Conservation (phyloP, 2,797 vertebrate species). For the Coccyzus lansbergi region DNA sequence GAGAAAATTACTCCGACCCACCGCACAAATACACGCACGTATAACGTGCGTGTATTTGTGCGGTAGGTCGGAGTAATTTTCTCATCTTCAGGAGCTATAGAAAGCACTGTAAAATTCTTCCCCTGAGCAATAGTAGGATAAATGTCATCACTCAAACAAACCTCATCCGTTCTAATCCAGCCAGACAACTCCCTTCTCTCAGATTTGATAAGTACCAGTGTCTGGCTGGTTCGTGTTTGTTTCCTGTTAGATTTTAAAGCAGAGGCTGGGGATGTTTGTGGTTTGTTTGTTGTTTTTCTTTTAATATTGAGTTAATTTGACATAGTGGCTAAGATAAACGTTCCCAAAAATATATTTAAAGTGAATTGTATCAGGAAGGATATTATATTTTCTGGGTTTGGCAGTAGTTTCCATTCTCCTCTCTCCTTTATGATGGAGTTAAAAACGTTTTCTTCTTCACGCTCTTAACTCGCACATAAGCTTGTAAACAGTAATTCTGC, state of each 20-base stretch:
- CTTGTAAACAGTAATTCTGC: not conserved
- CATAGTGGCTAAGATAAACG: not conserved
- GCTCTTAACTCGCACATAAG: not conserved
- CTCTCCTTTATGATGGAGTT: not conserved
- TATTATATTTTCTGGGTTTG: not conserved
- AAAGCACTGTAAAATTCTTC: constrained; percentile 6
- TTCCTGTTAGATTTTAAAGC: constrained; percentile 38
- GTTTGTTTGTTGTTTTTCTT: constrained; percentile 9
- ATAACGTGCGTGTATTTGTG: not conserved
- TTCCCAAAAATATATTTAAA: not conserved
- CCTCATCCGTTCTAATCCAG: constrained; percentile 34
- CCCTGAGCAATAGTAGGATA: not conserved
- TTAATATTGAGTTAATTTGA: not conserved
- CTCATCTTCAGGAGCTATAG: not conserved
- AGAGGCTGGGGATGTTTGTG: not conserved
- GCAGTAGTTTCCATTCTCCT: not conserved
- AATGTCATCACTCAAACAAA: constrained; percentile 40
- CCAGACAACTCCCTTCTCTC: constrained; percentile 48
- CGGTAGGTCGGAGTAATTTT: not conserved
- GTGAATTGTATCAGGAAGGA: not conserved
- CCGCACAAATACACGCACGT: too few species aligned
- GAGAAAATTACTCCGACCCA: too few species aligned
- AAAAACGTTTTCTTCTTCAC: not conserved
- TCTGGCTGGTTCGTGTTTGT: constrained; percentile 23
- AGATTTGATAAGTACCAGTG: constrained; percentile 60